Evolutionary conservation across 2,113 vertebrate genomes (phyloP).

Genomic region (Butorides virescens): DNA sequence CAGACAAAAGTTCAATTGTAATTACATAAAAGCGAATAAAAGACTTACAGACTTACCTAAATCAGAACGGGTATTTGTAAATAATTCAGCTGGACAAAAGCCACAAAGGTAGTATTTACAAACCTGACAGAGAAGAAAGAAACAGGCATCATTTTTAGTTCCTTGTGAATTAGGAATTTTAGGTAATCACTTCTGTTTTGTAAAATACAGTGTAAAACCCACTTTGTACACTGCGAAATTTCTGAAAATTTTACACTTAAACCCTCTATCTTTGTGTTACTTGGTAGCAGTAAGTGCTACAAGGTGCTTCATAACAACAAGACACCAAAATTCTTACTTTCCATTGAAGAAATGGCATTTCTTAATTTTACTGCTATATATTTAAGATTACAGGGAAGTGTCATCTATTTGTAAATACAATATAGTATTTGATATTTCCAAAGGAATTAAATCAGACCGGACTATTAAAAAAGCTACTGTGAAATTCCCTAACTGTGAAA

Average conservation of each 20-base stretch:
- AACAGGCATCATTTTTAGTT: conserved; percentile 13
- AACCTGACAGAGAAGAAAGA: conserved; percentile 76
- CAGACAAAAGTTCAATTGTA: background rate
- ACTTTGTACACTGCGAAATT: background rate
- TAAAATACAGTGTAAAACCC: background rate
- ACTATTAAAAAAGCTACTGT: background rate
- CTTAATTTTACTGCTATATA: background rate
- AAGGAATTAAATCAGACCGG: background rate
- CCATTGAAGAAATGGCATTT: background rate
- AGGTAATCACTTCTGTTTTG: accelerated
- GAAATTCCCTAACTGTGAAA: background rate
- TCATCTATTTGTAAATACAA: background rate
- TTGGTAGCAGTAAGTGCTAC: background rate
- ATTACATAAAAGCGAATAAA: background rate
- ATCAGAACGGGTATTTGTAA: conserved; percentile 98
- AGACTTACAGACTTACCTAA: conserved; percentile 82
- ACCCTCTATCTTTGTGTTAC: background rate
- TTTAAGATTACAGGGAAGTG: background rate
- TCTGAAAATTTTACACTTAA: background rate
- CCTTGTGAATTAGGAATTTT: background rate
- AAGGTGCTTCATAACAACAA: background rate
- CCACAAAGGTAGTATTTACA: conserved; percentile 98
- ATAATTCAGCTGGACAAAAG: conserved; percentile 96
- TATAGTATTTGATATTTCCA: background rate
- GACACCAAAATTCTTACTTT: background rate